These are phyloP conservation scores for Synanthedon formicaeformis DNA, from an alignment of 2,888 invertebrate genomes.

Conservation along the genomic window DNA sequence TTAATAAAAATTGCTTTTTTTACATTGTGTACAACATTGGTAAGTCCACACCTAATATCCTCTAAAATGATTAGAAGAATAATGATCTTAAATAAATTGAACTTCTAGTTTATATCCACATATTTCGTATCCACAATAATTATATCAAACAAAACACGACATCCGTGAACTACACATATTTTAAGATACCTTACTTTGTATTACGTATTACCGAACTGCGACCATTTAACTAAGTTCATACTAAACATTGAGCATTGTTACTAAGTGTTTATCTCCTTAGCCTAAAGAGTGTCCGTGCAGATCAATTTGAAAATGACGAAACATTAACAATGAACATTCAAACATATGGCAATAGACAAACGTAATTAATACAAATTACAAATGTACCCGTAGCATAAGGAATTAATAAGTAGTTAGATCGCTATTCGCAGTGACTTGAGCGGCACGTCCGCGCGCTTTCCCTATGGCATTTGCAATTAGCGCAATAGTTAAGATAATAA, in stretches of 20 bases:
- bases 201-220: conserved; percentile 25
- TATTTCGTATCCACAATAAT: too few species aligned
- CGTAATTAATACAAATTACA: conserved; percentile 36
- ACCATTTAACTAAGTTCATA: conserved; percentile 28
- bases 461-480: background rate
- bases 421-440: conserved; percentile 46
- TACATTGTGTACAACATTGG: too few species aligned
- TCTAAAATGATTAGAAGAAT: too few species aligned
- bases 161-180: background rate
- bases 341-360: conserved; percentile 55
- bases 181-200: background rate
- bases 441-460: conserved; percentile 28
- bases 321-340: conserved; percentile 48
- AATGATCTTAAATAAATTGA: too few species aligned
- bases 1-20: too few species aligned
- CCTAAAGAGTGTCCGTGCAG: conserved; percentile 51
- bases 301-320: conserved; percentile 45
- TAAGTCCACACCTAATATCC: too few species aligned
- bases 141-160: background rate
- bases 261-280: conserved; percentile 40
- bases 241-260: conserved; percentile 61
- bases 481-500: background rate
- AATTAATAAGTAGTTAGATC: conserved; percentile 36
- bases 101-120: too few species aligned
- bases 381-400: conserved; percentile 50